These are phyloP conservation scores for Panurus biarmicus DNA, from an alignment of 2,113 vertebrate species.

Conservation along the genomic window DNA sequence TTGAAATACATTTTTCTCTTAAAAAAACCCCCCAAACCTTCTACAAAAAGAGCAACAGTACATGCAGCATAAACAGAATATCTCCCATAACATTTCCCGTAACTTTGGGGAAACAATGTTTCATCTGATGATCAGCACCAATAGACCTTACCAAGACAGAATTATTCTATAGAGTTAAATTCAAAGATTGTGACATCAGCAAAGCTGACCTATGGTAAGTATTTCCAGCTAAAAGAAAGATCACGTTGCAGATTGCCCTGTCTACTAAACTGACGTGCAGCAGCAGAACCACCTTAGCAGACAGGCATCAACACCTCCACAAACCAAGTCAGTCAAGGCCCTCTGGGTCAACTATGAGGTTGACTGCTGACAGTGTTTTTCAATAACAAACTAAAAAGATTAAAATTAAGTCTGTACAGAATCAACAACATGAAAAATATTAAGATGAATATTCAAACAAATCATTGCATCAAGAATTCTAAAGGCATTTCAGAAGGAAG, in stretches of 20 bases:
- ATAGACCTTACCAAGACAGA: background rate
- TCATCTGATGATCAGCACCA: background rate
- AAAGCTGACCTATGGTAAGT: background rate
- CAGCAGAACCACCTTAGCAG: background rate
- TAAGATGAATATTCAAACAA: background rate
- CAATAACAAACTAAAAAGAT: background rate
- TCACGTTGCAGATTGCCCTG: background rate
- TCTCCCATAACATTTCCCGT: background rate
- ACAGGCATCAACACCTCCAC: background rate
- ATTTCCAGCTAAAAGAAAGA: background rate
- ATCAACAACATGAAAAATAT: background rate
- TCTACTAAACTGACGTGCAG: background rate
- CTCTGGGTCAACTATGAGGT: background rate
- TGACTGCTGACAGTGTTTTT: background rate
- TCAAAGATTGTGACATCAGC: background rate
- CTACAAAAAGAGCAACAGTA: background rate
- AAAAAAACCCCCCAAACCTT: background rate
- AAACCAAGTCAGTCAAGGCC: background rate
- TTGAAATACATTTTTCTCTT: background rate
- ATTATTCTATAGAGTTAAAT: background rate
- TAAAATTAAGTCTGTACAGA: background rate
- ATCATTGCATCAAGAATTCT: background rate
- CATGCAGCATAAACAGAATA: background rate
- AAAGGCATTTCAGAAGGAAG: background rate
- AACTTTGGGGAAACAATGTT: background rate